Evolutionary conservation across 2,113 vertebrate genomes (phyloP).

Genomic region (Heliornis fulica): DNA sequence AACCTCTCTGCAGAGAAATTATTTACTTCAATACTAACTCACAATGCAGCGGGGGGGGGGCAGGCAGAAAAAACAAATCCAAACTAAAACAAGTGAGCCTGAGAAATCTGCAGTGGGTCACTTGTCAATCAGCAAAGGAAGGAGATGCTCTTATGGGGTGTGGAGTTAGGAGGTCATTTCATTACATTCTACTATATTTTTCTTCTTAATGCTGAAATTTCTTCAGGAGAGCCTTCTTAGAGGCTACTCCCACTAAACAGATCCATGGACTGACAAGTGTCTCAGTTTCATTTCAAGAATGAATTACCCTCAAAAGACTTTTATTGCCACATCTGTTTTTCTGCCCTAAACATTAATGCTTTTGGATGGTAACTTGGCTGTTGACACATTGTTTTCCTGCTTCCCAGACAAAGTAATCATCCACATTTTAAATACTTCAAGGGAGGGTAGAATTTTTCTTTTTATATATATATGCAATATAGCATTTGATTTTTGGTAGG

Average conservation of each 20-base stretch:
- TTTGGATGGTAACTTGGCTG: background rate
- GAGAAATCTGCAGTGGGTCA: background rate
- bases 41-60: background rate
- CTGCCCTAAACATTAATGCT: background rate
- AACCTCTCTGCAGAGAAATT: background rate
- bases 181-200: background rate
- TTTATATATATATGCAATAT: too few relatives aligned
- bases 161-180: background rate
- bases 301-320: background rate
- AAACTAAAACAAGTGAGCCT: background rate
- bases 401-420: constrained; percentile 8
- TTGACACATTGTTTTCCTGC: constrained; percentile 3
- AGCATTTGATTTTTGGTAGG: background rate
- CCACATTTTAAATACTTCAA: constrained; percentile 6
- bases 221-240: background rate
- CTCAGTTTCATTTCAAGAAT: background rate
- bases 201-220: background rate
- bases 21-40: background rate
- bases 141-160: background rate
- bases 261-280: background rate
- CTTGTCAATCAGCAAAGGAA: background rate
- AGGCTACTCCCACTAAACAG: background rate
- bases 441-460: background rate
- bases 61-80: background rate
- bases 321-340: constrained; percentile 15